Evolutionary conservation across 2,797 vertebrate species (phyloP), one percentile per base, ranked within the genome.

Genomic region (Ammospiza maritima): DNA sequence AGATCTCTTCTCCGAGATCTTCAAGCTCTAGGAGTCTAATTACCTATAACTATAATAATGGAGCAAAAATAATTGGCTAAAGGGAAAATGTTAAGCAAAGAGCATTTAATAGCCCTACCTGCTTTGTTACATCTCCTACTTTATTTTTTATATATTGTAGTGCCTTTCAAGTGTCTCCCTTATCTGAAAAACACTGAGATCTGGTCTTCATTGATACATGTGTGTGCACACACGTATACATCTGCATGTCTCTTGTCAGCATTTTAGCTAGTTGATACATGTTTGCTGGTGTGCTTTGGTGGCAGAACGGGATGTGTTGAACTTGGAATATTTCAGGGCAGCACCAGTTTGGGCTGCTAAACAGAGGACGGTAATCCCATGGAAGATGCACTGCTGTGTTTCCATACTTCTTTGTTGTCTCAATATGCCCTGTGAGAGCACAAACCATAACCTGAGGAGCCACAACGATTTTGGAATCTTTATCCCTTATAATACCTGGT

Each of bases 61-160:
- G 64, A 82, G 61, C 56, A 89, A 61, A 82, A 90, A 64, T 40
- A 78, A 88, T 77, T 84, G 62, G 60, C 40, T 86, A 13, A 69
- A 78, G 64, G 42, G 47, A 42, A 78, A 32, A 57, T 5, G 5
- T 81, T 93, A 84, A 85, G 29, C 54, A 64, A 92, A 75, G 45
- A 30, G 34, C 42, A 66, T 70, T 72, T 65, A 89, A 56, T 79
- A 84, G 48, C 15, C 8, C 13, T 36, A 38, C 15, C 40, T 60
- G 32, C 67, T 83, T 74, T 62, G 21, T 73, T 70, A 22, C 1
- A 3, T 81, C 32, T 89, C 25, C 72, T 57, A 40, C 45, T 21
- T 53, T 61, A 50, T 56, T 77, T 71, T 90, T 66, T n/a, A 17
- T 40, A 26, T 67, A 48, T 51, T 5, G 0, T 73, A 62, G 19